Evolutionary conservation across 1,140 invertebrate genomes (phyloP).

Genomic region (Drosophila albomicans): DNA sequence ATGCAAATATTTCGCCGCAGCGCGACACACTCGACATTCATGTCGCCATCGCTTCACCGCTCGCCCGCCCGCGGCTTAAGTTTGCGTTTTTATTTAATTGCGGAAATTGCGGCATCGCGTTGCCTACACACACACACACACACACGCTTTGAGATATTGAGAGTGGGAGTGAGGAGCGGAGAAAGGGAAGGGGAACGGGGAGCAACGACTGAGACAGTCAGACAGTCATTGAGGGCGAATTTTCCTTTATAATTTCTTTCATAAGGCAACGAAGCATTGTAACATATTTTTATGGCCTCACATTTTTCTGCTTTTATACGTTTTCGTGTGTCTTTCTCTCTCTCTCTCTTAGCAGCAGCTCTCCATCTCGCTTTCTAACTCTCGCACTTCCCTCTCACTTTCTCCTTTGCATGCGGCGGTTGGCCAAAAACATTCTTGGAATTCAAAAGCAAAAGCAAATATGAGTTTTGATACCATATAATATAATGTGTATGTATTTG

Average conservation of each 20-base stretch:
- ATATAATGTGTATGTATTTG: constrained; percentile 14
- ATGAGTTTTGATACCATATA: constrained; percentile 72
- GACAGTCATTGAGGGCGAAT: constrained; percentile 47
- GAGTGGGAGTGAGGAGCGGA: neutral
- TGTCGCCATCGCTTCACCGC: constrained; percentile 47
- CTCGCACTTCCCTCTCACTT: neutral
- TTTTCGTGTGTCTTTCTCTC: constrained; percentile 49
- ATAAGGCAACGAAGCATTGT: constrained; percentile 79
- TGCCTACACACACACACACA: constrained; percentile 41
- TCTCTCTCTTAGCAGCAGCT: neutral
- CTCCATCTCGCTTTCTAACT: constrained; percentile 2
- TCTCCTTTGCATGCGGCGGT: constrained; percentile 1
- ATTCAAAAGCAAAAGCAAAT: constrained; percentile 71
- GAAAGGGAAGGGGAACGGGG: no score
- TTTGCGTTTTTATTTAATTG: constrained; percentile 84
- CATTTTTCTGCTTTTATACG: constrained; percentile 72
- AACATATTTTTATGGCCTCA: constrained; percentile 81
- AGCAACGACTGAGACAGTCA: constrained; percentile 27
- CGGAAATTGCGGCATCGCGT: constrained; percentile 78
- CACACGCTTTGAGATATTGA: constrained; percentile 8
- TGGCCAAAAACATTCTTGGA: constrained; percentile 65
- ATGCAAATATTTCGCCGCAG: constrained; percentile 77
- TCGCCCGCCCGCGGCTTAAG: constrained; percentile 65
- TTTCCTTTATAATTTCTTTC: constrained; percentile 79
- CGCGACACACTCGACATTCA: constrained; percentile 69